phyloP scores from a whole-genome alignment of 1,140 invertebrate species.

The Rhysida immarginata region DNA sequence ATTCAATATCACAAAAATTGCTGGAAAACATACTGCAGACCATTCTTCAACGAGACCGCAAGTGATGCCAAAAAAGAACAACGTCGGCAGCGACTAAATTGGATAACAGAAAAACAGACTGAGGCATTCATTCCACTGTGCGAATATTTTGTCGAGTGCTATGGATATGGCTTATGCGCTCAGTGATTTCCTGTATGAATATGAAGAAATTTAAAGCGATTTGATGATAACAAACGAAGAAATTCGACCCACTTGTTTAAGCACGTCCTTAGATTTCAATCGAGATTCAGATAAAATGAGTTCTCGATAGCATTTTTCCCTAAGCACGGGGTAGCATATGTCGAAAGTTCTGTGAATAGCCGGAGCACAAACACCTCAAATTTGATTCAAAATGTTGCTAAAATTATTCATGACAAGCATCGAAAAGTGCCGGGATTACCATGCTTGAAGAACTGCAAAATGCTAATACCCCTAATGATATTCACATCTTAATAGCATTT shows the following conservation, averaged over 20 bases:
- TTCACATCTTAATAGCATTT: neutral
- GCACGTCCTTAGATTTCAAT: constrained; percentile 2
- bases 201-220: neutral
- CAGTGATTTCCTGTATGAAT: constrained; percentile 3
- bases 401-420: constrained; percentile 7
- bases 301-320: constrained; percentile 2
- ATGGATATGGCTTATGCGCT: constrained; percentile 2
- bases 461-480: neutral
- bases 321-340: constrained; percentile 6
- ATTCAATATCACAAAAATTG: neutral
- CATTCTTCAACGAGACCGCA: neutral
- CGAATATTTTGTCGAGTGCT: constrained; percentile 5
- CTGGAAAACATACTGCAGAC: constrained; percentile 1
- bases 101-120: constrained; percentile 6
- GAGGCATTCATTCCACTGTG: constrained; percentile 6
- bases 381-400: constrained; percentile 6
- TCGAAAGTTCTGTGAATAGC: constrained; percentile 8
- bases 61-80: constrained; percentile 7
- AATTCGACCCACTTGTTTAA: neutral
- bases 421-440: neutral
- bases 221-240: neutral
- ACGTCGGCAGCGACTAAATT: constrained; percentile 5
- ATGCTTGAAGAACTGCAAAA: neutral
- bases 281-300: constrained; percentile 5
- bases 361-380: constrained; percentile 1